These are phyloP conservation scores for Daboia siamensis DNA, from an alignment of 2,113 vertebrate genomes.

Conservation along the genomic window DNA sequence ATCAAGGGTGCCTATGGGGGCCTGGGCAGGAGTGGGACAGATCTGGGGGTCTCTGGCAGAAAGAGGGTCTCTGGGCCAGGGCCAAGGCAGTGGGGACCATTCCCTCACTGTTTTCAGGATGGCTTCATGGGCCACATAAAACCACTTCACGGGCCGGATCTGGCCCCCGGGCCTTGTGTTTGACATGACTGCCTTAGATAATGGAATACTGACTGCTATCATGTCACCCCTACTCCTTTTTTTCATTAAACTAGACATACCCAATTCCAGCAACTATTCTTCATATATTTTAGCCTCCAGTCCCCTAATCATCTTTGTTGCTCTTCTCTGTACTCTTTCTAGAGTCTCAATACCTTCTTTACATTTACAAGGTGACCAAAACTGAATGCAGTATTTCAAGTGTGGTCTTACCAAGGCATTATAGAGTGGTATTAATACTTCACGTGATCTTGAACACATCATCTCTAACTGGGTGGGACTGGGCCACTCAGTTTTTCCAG, in stretches of 20 bases:
- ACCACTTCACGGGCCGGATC: no score
- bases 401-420: background rate
- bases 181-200: no score
- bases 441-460: background rate
- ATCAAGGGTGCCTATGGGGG: no score
- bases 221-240: background rate
- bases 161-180: no score
- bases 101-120: no score
- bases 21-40: no score
- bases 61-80: no score
- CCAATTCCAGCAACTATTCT: background rate
- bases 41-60: no score
- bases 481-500: background rate
- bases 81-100: no score
- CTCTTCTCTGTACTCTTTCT: background rate
- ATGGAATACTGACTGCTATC: background rate
- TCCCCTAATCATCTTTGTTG: background rate
- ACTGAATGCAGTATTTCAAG: background rate
- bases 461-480: background rate
- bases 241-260: background rate
- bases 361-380: background rate
- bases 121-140: no score
- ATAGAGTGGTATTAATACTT: background rate
- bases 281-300: background rate
- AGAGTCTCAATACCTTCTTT: background rate